These are phyloP conservation scores for Gallinago solitaria DNA, from an alignment of 2,797 vertebrate species.

Conservation along the genomic window DNA sequence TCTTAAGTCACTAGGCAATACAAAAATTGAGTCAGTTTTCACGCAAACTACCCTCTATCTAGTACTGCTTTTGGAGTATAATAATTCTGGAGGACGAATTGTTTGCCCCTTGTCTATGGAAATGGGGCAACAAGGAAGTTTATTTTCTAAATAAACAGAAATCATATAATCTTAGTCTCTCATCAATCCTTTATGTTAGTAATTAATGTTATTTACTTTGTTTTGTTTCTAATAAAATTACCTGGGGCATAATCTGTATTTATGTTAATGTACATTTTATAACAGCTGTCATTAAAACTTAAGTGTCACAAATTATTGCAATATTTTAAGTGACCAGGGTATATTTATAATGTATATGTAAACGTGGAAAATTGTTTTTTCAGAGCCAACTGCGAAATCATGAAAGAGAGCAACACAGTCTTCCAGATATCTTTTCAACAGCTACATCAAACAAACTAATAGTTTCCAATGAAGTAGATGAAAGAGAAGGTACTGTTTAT, in stretches of 20 bases:
- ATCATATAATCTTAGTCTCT: neutral
- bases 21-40: neutral
- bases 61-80: neutral
- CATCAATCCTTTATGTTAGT: neutral
- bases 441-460: constrained; percentile 71
- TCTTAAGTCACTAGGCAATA: neutral
- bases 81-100: neutral
- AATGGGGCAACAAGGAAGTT: neutral
- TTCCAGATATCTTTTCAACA: constrained; percentile 70
- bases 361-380: constrained; percentile 13
- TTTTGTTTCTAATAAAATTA: neutral
- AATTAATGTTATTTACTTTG: neutral
- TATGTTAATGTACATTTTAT: neutral
- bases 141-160: neutral
- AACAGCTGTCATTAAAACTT: neutral
- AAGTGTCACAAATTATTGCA: neutral
- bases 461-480: constrained; percentile 68
- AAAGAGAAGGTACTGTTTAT: constrained; percentile 82
- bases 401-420: constrained; percentile 88
- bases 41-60: neutral
- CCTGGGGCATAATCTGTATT: neutral
- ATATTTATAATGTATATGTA: neutral
- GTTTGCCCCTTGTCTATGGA: neutral
- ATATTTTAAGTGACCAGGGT: neutral
- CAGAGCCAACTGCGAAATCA: constrained; percentile 94